Evolutionary conservation across 2,888 invertebrate species (phyloP).

Genomic region (Meghimatium bilineatum): DNA sequence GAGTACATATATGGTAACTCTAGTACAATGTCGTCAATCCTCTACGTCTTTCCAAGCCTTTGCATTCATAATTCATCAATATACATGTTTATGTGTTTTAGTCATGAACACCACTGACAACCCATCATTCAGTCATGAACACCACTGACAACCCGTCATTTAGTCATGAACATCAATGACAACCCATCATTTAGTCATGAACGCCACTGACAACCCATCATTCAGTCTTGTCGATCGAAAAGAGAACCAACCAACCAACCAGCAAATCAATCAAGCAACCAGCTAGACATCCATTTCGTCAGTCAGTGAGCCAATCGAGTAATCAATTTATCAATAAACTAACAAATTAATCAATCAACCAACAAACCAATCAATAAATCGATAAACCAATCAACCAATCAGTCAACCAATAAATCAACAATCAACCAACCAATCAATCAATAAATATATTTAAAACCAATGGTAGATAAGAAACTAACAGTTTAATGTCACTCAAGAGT

Average conservation of each 20-base stretch:
- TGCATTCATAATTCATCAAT: too few relatives aligned
- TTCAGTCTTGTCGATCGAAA: background rate
- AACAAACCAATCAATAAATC: background rate
- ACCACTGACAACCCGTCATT: too few relatives aligned
- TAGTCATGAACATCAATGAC: too few relatives aligned
- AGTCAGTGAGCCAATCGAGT: background rate
- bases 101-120: too few relatives aligned
- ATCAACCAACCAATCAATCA: background rate
- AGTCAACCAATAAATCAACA: background rate
- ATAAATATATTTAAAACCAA: background rate
- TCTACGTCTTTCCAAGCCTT: too few relatives aligned
- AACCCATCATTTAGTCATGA: background rate
- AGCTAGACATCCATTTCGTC: too few relatives aligned
- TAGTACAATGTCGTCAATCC: too few relatives aligned
- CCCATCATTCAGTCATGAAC: too few relatives aligned
- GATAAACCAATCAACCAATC: background rate
- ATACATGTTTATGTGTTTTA: too few relatives aligned
- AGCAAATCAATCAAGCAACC: too few relatives aligned
- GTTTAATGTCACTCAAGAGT: conserved; percentile 1
- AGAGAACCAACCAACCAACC: background rate
- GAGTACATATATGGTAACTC: too few relatives aligned
- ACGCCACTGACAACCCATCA: too few relatives aligned
- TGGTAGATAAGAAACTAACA: background rate
- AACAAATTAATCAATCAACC: background rate
- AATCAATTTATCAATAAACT: background rate